Evolutionary conservation across 2,797 vertebrate species (phyloP), one percentile per base, ranked within the genome.

Genomic region (Gastrophryne carolinensis): DNA sequence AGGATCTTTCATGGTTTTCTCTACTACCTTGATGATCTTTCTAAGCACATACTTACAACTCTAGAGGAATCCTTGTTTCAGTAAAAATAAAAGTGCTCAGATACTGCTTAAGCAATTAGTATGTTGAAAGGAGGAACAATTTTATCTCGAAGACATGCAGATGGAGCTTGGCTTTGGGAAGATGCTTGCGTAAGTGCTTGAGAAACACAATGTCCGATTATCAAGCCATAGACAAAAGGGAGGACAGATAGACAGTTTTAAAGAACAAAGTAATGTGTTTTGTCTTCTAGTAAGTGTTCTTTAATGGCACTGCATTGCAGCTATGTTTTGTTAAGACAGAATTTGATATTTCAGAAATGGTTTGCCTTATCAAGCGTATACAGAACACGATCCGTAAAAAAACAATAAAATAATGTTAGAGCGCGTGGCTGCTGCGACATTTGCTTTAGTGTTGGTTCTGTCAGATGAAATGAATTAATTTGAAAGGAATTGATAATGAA

Each of bases 331-430:
- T 63, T 53, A 63, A 32, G 11, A 3, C 44, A 7, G n/a, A 15
- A 2, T 49, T 53, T 54, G 21, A 65, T 65, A 44, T 56, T 56
- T 73, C 26, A 66, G n/a, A n/a, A n/a, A n/a, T n/a, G n/a, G n/a
- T n/a, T n/a, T n/a, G n/a, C n/a, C n/a, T n/a, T n/a, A n/a, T n/a
- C n/a, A n/a, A n/a, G n/a, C n/a, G n/a, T n/a, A n/a, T n/a, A n/a
- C n/a, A n/a, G n/a, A n/a, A n/a, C n/a, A n/a, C n/a, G n/a, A n/a
- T n/a, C n/a, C n/a, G n/a, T n/a, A n/a, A n/a, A n/a, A n/a, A n/a
- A n/a, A n/a, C n/a, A n/a, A n/a, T n/a, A n/a, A n/a, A n/a, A n/a
- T n/a, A n/a, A n/a, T n/a, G n/a, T n/a, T n/a, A n/a, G n/a, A n/a
- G n/a, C n/a, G n/a, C n/a, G n/a, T n/a, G n/a, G n/a, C n/a, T n/a